Evolutionary conservation across 2,113 vertebrate species (phyloP), one percentile per base, ranked within the genome.

Genomic region (Naja naja): DNA sequence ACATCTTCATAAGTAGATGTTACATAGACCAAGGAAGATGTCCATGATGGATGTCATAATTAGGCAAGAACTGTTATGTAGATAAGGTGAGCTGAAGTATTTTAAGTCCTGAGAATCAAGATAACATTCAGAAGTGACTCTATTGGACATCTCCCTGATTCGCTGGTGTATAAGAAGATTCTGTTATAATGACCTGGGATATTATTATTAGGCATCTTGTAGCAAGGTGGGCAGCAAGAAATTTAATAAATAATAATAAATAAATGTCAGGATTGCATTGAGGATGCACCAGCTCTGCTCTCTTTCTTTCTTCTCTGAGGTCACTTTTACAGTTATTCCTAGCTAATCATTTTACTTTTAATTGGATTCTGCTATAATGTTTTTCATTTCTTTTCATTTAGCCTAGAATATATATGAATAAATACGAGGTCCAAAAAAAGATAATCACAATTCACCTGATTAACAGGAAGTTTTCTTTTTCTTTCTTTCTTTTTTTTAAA

Each of bases 271-370:
- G n/a, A n/a, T n/a, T n/a, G n/a, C n/a, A 91, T 89, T 69, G 92
- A 90, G 93, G 95, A 95, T 39, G 81, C 85, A 30, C 89, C 94
- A 86, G 20, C 85, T 49, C 91, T 91, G 91, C 94, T 94, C 89
- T 74, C 92, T 88, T 86, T 89, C 93, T 34, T 60, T 34, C 11
- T 90, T 60, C 30, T 56, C 47, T 27, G 58, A 23, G 47, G 90
- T 93, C 95, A 91, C 95, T 95, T 95, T 96, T 96, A 95, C 60
- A 91, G 91, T 96, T 96, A 92, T 93, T 96, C 94, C 95, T 96
- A 93, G 92, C 90, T 93, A 94, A 95, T 96, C 95, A 91, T 81
- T 86, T 96, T 18, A 25, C 91, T 95, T 96, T 95, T 94, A 96
- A 92, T 89, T 95, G 91, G 54, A 89, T 96, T 95, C 94, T 95